Conservation (phyloP, 2,113 vertebrate genomes). For the Pomatostomus ruficeps region DNA sequence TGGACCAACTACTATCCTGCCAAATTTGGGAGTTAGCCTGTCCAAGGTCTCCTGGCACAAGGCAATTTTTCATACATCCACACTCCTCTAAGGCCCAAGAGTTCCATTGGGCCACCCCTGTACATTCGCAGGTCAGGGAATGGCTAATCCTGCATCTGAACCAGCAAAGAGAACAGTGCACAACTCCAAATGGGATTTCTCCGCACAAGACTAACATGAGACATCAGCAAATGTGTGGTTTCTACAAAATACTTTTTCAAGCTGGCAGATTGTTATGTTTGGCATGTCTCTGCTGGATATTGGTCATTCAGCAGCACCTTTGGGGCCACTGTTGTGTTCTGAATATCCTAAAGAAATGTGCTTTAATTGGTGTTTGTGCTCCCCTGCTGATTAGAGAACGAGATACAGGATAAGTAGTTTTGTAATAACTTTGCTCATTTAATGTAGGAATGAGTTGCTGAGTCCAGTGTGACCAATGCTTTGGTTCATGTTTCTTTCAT, state of each 20-base stretch:
- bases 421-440: neutral
- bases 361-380: neutral
- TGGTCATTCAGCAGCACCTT: neutral
- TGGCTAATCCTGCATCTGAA: neutral
- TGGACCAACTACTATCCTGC: too few species aligned
- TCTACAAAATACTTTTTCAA: neutral
- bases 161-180: neutral
- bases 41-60: neutral
- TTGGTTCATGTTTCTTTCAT: neutral
- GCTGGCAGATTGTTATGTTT: neutral
- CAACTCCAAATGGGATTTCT: neutral
- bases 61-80: neutral
- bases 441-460: neutral
- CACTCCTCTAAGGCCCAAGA: neutral
- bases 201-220: rapidly evolving
- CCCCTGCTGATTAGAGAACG: neutral
- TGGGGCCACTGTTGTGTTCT: rapidly evolving
- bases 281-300: neutral
- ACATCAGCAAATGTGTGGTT: rapidly evolving
- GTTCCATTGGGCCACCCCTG: neutral
- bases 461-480: neutral
- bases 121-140: neutral
- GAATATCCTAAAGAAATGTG: neutral
- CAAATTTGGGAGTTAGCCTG: neutral
- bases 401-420: neutral